A percentile compares a stretch with the other conserved stretches of the same genome.
phyloP scores from a whole-genome alignment of 2,113 vertebrate species.

The Dicerorhinus sumatrensis region DNA sequence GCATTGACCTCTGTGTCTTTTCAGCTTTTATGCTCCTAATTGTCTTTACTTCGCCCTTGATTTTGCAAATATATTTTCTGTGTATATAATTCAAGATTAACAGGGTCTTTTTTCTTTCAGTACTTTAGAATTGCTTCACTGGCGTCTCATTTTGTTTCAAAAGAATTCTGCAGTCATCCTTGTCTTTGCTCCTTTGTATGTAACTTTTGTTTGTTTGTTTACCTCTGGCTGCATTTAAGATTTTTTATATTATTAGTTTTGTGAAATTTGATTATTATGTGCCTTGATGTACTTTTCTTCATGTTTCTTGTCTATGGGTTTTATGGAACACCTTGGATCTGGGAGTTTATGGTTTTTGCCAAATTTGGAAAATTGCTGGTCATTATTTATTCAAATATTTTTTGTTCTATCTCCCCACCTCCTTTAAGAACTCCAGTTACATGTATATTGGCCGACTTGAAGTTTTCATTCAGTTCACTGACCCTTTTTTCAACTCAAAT shows the following conservation, averaged over 20 bases:
- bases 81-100: not conserved
- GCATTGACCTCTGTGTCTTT: not conserved
- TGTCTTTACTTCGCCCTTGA: not conserved
- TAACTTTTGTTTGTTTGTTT: not conserved
- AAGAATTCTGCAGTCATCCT: not conserved
- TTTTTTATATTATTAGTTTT: not conserved
- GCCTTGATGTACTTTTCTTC: not conserved
- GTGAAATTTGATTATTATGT: not conserved
- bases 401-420: not conserved
- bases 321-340: not conserved
- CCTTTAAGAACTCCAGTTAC: not conserved
- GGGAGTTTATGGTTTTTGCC: not conserved
- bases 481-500: not conserved
- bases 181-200: not conserved
- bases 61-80: not conserved
- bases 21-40: not conserved
- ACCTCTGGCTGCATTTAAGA: not conserved
- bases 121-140: not conserved
- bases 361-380: not conserved
- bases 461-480: not conserved
- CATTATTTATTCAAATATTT: not conserved
- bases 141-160: not conserved
- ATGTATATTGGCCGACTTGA: not conserved
- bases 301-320: not conserved
- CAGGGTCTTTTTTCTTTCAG: not conserved